These are phyloP conservation scores for Tragopan temminckii DNA, from an alignment of 2,797 vertebrate genomes.

Conservation along the genomic window DNA sequence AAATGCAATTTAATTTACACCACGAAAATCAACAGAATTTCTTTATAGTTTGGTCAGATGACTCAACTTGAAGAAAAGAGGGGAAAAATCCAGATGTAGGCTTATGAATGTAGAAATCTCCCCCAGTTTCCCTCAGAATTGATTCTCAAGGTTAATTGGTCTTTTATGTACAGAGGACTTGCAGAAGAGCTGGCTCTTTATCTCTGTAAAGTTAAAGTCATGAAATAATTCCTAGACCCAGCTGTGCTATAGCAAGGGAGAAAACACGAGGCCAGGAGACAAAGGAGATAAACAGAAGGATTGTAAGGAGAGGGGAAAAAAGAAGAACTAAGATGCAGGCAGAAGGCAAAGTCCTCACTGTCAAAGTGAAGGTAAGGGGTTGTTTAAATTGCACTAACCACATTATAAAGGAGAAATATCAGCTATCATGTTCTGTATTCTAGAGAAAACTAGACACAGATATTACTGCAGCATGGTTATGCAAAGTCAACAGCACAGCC, in stretches of 20 bases:
- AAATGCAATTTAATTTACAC: conserved; percentile 20
- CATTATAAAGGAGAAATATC: background rate
- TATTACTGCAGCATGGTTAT: background rate
- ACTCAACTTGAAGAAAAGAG: conserved; percentile 5
- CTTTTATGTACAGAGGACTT: conserved; percentile 35
- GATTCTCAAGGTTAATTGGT: conserved; percentile 50
- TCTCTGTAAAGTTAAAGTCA: conserved; percentile 13
- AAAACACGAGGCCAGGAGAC: background rate
- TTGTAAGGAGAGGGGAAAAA: background rate
- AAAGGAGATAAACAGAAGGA: conserved; percentile 6
- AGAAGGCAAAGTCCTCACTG: background rate
- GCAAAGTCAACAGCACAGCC: background rate
- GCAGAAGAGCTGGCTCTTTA: background rate
- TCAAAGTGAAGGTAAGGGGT: background rate
- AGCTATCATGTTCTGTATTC: background rate
- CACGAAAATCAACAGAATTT: background rate
- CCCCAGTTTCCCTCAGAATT: background rate
- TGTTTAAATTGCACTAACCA: background rate
- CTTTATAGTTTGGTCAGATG: conserved; percentile 1
- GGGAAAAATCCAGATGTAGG: background rate
- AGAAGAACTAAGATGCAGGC: background rate
- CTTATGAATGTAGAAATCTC: conserved; percentile 1
- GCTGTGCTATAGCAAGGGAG: background rate
- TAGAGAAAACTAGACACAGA: background rate
- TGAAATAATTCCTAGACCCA: background rate